Base-by-base conservation (phyloP, 2,113 vertebrate species). In the Ranitomeya imitator region DNA sequence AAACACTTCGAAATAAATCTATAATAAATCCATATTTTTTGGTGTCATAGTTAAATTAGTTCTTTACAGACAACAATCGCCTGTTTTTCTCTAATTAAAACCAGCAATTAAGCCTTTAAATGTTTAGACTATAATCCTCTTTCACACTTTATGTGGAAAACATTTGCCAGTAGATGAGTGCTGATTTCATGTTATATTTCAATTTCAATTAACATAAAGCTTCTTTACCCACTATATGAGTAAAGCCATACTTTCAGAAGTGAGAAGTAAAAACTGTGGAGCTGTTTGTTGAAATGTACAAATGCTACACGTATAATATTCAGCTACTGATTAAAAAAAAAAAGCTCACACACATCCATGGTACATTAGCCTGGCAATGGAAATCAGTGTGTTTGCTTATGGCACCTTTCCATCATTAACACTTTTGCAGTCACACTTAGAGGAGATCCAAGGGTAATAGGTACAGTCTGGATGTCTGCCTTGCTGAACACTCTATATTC, bases 251-350 rank as follows among this genome's bases (percentile, higher is more conserved):
- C 87, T 89, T 89, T 84, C 60, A 85, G 92, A 91, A 91, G 67
- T 86, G 90, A 92, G 91, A 91, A 92, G 45, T 45, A 61, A 89
- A 87, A 67, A 60, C 89, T 93, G 91, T 92, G 89, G 91, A 92
- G 88, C 69, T 89, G 45, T 92, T 91, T 93, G 86, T 67, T 91
- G 79, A 91, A 92, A 90, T 91, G 85, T 90, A 86, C 86, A 87
- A 93, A 91, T 86, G 77, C 90, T 92, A 37, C 0, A 91, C 93
- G 85, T 89, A 90, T 90, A 90, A 87, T 0, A 15, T 90, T 86
- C 7, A 54, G 84, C 59, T 86, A 89, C 89, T 92, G 90, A 91
- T 90, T 89, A 91, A 91, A 91, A 71, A 91, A 91, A 71, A 80
- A 80, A 87, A 7, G 31, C 71, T 79, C 73, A 69, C 87, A 79